These are phyloP conservation scores for Poicephalus meyeri DNA, from an alignment of 2,113 vertebrate species.

Conservation along the genomic window DNA sequence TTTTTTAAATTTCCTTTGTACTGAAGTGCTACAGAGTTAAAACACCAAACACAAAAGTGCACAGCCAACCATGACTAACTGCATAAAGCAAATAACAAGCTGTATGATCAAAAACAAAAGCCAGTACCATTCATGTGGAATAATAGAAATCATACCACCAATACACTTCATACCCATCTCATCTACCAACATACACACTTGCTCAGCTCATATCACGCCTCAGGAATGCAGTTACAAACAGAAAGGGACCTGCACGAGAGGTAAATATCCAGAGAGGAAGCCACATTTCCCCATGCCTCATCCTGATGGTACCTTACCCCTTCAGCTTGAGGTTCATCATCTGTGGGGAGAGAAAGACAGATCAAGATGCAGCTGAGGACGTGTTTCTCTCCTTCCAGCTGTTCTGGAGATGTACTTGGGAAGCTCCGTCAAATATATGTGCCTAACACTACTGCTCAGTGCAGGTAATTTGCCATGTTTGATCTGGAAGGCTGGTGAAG, in stretches of 20 bases:
- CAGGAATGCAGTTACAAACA: conserved; percentile 10
- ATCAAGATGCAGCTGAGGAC: not conserved
- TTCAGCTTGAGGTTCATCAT: fast-evolving
- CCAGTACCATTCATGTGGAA: conserved; percentile 48
- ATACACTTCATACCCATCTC: not conserved
- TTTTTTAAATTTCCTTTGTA: conserved; percentile 67
- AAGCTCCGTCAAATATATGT: fast-evolving
- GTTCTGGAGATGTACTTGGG: not conserved
- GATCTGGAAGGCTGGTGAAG: not conserved
- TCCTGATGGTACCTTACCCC: not conserved
- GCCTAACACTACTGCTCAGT: not conserved
- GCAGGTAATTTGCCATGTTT: not conserved
- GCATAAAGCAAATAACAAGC: conserved; percentile 54
- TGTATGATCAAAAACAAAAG: conserved; percentile 68
- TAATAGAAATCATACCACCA: conserved; percentile 51
- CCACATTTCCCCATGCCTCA: not conserved
- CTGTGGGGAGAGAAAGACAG: not conserved
- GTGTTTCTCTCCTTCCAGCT: not conserved
- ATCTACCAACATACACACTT: not conserved
- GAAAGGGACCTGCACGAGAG: not conserved
- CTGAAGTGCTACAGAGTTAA: conserved; percentile 68
- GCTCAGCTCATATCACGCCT: not conserved
- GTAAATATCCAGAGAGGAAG: not conserved
- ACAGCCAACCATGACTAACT: conserved; percentile 60
- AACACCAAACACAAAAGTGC: conserved; percentile 61